These are phyloP conservation scores for Lydus trimaculatus DNA, from an alignment of 2,888 invertebrate species.

Conservation along the genomic window DNA sequence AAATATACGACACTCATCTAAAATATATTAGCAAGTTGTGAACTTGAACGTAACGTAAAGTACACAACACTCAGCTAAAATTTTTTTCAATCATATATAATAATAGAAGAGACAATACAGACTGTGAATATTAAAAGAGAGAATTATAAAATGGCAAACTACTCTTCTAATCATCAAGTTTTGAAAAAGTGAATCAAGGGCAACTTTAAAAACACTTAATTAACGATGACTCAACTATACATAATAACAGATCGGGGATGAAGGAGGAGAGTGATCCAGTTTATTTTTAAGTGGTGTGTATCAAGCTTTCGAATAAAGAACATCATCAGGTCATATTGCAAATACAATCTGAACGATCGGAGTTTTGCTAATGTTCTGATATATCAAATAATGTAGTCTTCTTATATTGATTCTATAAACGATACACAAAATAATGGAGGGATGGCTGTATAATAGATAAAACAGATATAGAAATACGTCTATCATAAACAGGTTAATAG, in stretches of 20 bases:
- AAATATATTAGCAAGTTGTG: conserved; percentile 47
- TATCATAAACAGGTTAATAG: conserved; percentile 43
- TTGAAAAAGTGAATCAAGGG: not conserved
- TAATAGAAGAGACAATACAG: not conserved
- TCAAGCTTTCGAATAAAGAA: conserved; percentile 19
- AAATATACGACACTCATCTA: conserved; percentile 50
- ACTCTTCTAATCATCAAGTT: not conserved
- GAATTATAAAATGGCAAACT: not conserved
- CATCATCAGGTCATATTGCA: conserved; percentile 31
- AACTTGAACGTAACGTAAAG: conserved; percentile 41
- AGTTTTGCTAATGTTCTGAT: conserved; percentile 41
- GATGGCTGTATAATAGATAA: conserved; percentile 35
- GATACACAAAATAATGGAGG: conserved; percentile 33
- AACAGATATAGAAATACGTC: conserved; percentile 42
- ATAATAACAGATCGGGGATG: not conserved
- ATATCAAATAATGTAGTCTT: conserved; percentile 37
- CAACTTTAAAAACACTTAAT: not conserved
- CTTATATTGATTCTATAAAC: conserved; percentile 39
- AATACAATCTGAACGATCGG: conserved; percentile 38
- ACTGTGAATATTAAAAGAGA: not conserved
- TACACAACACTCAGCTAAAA: conserved; percentile 23
- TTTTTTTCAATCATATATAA: too few species aligned
- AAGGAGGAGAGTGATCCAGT: conserved; percentile 9
- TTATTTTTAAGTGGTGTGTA: conserved; percentile 31
- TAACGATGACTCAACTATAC: not conserved